Evolutionary conservation across 2,797 vertebrate genomes (phyloP), one percentile per base, ranked within the genome.

Genomic region (Coccyzus lansbergi): DNA sequence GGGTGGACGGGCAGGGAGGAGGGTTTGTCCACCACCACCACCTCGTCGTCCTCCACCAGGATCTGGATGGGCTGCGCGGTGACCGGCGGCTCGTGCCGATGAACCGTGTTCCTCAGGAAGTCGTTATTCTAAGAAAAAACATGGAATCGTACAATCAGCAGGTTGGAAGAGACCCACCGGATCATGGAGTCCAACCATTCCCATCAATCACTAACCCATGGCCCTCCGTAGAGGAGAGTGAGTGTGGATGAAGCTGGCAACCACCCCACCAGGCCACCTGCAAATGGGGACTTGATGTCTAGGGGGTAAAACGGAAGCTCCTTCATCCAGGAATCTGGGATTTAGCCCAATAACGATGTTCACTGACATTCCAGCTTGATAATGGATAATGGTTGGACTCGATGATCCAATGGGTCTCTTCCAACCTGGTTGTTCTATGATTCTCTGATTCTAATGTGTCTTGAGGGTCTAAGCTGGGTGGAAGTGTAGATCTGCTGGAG

Each of bases 51-150:
- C 77, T 99, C 98, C 15, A 97, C 98, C 86, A 99, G 95, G 56
- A 99, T 95, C 75, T 98, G 95, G 89, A 99, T 76, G 1, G 98
- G 98, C 48, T 96, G 97, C 16, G 98, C 97, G 0, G 98, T 98
- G 6, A 99, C 99, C 0, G 99, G 99, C 1, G 99, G 99, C 96
- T 99, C 99, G 2, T 99, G 99, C 29, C 99, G 99, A 89, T 99
- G 99, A 53, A 99, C 98, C 0, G 98, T 99, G 95, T 99, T 99
- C 96, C 96, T 97, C 88, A 99, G 97, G 71, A 98, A 99, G 94
- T 99, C 99, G 8, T 99, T 99, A 91, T 99, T 99, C 99, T 99
- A 96, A 28, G 77, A 83, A 68, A 68, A 86, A 20, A 96, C 3
- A 67, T 0, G 10, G 75, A n/a, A n/a, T n/a, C n/a, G n/a, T n/a